Evolutionary conservation across 1,140 invertebrate genomes (phyloP).

Genomic region (Drosophila kikkawai): DNA sequence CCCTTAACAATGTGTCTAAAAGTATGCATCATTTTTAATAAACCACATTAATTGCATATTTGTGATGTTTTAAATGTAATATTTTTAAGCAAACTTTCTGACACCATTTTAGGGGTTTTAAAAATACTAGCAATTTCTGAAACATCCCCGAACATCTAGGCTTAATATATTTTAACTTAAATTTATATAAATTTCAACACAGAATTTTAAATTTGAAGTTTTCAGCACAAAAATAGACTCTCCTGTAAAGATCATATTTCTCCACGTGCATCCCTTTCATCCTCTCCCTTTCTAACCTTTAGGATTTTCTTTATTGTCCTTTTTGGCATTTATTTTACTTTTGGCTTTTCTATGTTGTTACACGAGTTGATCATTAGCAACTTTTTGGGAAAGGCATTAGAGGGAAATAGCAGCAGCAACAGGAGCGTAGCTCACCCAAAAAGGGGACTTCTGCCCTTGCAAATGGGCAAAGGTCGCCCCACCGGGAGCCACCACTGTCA

Average conservation of each 20-base stretch:
- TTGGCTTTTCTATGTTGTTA: slow-evolving; percentile 49
- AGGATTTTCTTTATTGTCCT: slow-evolving; percentile 29
- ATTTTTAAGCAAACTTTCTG: no score
- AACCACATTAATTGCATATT: no score
- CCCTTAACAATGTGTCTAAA: no score
- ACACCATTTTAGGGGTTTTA: no score
- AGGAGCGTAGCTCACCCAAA: slow-evolving; percentile 18
- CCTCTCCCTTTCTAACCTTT: slow-evolving; percentile 3
- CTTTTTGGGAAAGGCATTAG: slow-evolving; percentile 47
- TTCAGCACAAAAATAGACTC: background rate
- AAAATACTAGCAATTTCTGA: no score
- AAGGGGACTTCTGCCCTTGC: slow-evolving; percentile 2
- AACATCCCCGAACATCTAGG: no score
- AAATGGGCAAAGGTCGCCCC: slow-evolving; percentile 4
- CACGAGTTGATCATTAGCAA: slow-evolving; percentile 76
- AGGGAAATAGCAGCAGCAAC: slow-evolving; percentile 6
- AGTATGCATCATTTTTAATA: no score
- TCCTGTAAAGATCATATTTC: background rate
- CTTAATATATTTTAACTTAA: background rate
- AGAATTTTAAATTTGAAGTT: no score
- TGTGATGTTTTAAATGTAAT: no score
- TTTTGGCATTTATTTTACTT: slow-evolving; percentile 54
- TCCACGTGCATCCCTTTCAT: background rate
- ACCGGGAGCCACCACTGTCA: slow-evolving; percentile 11
- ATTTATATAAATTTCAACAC: background rate